Evolutionary conservation across 2,888 invertebrate species (phyloP), one percentile per base, ranked within the genome.

Genomic region (Patella depressa): DNA sequence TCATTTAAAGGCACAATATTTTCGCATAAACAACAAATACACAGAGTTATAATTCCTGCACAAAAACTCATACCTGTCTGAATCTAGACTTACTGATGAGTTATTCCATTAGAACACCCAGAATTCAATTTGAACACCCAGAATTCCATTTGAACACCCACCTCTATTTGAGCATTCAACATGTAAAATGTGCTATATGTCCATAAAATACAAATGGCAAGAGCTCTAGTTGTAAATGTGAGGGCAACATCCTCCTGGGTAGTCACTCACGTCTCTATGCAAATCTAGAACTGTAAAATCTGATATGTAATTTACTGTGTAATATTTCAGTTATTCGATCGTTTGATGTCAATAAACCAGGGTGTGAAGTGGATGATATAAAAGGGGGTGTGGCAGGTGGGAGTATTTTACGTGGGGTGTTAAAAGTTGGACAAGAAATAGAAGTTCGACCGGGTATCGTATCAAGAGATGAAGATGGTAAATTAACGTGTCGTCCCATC

Each of bases 281-380:
- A 34, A 34, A 34, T 3, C 45, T 3, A 7, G 45, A 45, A 45
- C 45, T 45, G 45, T 45, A 45, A 45, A 45, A 45, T 12, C 59
- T 57, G 17, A 34, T 73, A 14, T 7, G 45, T 45, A 9, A 45
- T 45, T 45, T 45, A 45, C 45, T 45, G 45, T 45, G 3, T 4
- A 45, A 45, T 53, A 15, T 82, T 82, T 71, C 83, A 92, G 93
- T 93, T 29, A 93, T 93, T 84, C 89, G 93, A 86, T 99, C 99
- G 5, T 99, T 99, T 92, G 99, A 99, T 92, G 99, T 99, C 2
- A 99, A 99, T 93, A 99, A 99, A 92, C 99, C 99, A 5, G 99
- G 99, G 71, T 98, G 98, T 91, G 99, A 99, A 92, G 99, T 98
- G 11, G 96, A 97, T 85, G 98, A 99, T 92, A 93, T 99, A 78